These are phyloP conservation scores for Chirona hameri DNA, from an alignment of 2,888 invertebrate species.

Conservation along the genomic window DNA sequence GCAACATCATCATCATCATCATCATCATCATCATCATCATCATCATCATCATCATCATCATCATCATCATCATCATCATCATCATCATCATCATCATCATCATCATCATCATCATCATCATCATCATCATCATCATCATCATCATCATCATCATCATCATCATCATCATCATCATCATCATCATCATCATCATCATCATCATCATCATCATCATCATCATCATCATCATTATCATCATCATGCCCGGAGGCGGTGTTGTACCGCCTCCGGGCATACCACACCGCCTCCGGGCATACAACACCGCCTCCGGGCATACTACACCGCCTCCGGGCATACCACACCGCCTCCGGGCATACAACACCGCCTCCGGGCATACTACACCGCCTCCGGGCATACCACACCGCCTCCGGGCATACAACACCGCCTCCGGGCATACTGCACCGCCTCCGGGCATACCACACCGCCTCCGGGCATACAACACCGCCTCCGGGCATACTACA, in stretches of 20 bases:
- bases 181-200: background rate
- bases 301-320: too few relatives aligned
- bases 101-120: background rate
- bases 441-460: too few relatives aligned
- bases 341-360: too few relatives aligned
- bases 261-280: too few relatives aligned
- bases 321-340: too few relatives aligned
- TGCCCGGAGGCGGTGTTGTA: background rate
- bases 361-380: too few relatives aligned
- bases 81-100: background rate
- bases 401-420: too few relatives aligned
- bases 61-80: background rate
- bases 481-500: too few relatives aligned
- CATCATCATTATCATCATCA: conserved; percentile 6
- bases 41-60: conserved; percentile 24
- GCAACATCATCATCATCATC: conserved; percentile 24
- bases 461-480: too few relatives aligned
- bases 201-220: background rate
- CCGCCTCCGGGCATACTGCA: too few relatives aligned
- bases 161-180: background rate
- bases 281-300: too few relatives aligned
- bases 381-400: too few relatives aligned
- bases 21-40: conserved; percentile 26
- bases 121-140: background rate
- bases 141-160: background rate